Base-by-base conservation (phyloP, 2,888 invertebrate genomes). In the Stratiomys singularior region DNA sequence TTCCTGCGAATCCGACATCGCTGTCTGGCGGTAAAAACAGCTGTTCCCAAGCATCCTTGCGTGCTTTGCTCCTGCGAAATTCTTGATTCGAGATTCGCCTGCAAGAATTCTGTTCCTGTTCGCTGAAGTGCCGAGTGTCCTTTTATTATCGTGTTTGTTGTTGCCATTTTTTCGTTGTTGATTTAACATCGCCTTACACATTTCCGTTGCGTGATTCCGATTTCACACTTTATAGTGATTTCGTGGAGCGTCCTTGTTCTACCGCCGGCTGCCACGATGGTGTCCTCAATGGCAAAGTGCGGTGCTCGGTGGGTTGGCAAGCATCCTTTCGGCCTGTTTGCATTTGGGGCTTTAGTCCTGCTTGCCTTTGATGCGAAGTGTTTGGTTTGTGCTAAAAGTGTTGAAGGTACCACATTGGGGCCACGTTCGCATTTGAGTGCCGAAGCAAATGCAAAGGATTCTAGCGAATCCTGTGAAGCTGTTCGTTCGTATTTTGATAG, bases 361-460 rank as follows among this genome's bases (percentile, higher is more conserved):
- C 18, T 56, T 56, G 58, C 37, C 7, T 13, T 13, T 30, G 21
- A 74, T 58, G 74, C 30, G 23, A 74, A 58, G 74, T 76, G 63
- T 46, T 64, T 76, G 37, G 28, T 64, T 27, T 47, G 64, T 64
- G 76, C 76, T 15, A 76, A 76, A 64, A 76, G 63, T 63, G 46
- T 76, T n/a, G 76, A 76, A 44, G 37, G 37, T 18, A 76, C 76
- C 18, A 60, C 63, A 30, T 46, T 37, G 18, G 30, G 28, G 28
- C 63, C 76, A 5, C 44, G 46, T 23, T 63, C 44, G 27, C 46
- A 64, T 46, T n/a, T 47, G 11, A 13, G 1, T n/a, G 21, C 46
- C 1, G 60, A 74, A 9, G 37, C 27, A 7, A 46, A 60, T 15
- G 18, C 28, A n/a, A 63, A 60, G 37, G 25, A 63, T 23, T 15